Conservation (phyloP, 2,888 invertebrate species). For the Poecilobothrus nobilitatus region DNA sequence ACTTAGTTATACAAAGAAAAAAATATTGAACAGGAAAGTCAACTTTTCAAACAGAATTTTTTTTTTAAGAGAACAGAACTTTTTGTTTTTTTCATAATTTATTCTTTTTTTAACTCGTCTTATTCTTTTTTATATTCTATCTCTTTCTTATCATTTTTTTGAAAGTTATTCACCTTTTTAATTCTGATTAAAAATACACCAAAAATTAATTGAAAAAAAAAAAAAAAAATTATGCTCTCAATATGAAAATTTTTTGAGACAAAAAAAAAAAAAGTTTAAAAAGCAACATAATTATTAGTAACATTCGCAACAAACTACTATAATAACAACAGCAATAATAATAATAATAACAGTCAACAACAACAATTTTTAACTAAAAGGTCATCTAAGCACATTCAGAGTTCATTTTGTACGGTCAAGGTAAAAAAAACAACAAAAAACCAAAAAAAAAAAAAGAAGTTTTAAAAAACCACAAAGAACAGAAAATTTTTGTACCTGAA, state of each 20-base stretch:
- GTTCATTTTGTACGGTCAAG: slow-evolving; percentile 1
- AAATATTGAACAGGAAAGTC: too few relatives aligned
- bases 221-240: background rate
- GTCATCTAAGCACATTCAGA: slow-evolving; percentile 6
- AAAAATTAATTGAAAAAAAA: too few relatives aligned
- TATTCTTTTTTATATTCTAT: too few relatives aligned
- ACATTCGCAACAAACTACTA: background rate
- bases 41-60: too few relatives aligned
- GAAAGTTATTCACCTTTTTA: too few relatives aligned
- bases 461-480: background rate
- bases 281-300: background rate
- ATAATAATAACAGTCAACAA: background rate
- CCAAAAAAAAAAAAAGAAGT: too few relatives aligned
- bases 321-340: background rate
- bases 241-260: background rate
- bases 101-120: too few relatives aligned
- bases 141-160: too few relatives aligned
- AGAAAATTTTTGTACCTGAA: background rate
- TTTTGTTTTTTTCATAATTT: too few relatives aligned
- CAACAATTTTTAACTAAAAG: background rate
- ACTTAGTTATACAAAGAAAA: too few relatives aligned
- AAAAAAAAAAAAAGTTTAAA: background rate
- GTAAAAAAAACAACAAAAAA: background rate
- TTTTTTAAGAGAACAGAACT: too few relatives aligned
- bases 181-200: too few relatives aligned